A percentile compares a stretch with the other conserved stretches of the same genome.
These are phyloP conservation scores for Sylvietta virens DNA, from an alignment of 2,113 vertebrate species.

Conservation along the genomic window DNA sequence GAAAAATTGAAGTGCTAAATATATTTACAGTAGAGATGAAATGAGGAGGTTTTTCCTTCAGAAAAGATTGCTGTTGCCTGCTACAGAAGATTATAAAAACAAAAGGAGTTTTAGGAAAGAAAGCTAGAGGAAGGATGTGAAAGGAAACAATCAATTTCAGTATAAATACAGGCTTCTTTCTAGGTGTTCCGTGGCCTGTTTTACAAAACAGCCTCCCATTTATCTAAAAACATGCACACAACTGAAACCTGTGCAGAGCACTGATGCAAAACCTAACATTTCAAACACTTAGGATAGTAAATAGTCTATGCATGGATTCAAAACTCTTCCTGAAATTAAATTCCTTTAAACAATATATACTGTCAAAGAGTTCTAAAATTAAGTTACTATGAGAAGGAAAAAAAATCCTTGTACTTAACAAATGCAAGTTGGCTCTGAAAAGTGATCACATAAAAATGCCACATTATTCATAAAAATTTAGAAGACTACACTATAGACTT, in stretches of 20 bases:
- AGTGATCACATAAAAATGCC: neutral
- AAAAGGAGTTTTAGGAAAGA: neutral
- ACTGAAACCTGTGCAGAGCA: neutral
- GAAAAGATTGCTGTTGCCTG: neutral
- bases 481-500: neutral
- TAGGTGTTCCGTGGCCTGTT: neutral
- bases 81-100: neutral
- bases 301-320: neutral
- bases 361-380: neutral
- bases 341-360: neutral
- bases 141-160: neutral
- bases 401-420: neutral
- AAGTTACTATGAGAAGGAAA: neutral
- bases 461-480: neutral
- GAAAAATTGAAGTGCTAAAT: neutral
- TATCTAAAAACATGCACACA: neutral
- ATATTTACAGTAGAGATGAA: neutral
- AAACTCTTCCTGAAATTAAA: neutral
- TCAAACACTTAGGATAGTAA: neutral
- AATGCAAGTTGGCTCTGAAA: neutral
- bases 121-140: neutral
- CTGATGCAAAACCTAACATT: neutral
- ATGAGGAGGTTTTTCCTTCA: neutral
- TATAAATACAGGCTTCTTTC: neutral
- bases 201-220: neutral